These are phyloP conservation scores for Tinea trinotella DNA, from an alignment of 2,888 invertebrate species.

Conservation along the genomic window DNA sequence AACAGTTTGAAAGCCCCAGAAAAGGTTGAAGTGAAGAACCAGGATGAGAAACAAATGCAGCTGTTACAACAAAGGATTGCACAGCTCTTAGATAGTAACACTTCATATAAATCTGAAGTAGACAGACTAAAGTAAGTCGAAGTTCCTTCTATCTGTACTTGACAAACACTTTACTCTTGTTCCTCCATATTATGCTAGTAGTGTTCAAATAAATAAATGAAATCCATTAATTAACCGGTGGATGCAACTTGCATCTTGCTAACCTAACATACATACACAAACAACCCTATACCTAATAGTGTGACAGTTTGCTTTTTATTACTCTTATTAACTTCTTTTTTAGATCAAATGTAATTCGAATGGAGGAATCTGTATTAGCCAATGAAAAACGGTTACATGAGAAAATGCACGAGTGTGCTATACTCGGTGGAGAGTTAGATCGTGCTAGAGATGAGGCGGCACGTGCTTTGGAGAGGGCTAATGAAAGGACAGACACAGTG, in stretches of 20 bases:
- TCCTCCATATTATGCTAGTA: too few relatives aligned
- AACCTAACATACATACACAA: too few relatives aligned
- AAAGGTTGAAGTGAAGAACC: conserved; percentile 37
- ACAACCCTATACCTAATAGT: too few relatives aligned
- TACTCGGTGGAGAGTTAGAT: conserved; percentile 76
- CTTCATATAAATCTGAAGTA: conserved; percentile 53
- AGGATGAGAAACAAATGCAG: conserved; percentile 61
- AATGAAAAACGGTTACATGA: conserved; percentile 76
- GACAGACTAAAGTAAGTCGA: conserved; percentile 55
- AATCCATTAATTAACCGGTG: too few relatives aligned
- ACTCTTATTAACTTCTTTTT: too few relatives aligned
- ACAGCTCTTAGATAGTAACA: conserved; percentile 65
- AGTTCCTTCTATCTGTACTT: too few relatives aligned
- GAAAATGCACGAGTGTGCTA: conserved; percentile 78
- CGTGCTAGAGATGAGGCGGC: conserved; percentile 78
- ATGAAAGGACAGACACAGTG: conserved; percentile 77
- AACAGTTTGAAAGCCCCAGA: conserved; percentile 44
- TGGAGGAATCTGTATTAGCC: conserved; percentile 72
- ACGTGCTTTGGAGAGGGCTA: conserved; percentile 75
- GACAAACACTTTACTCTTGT: too few relatives aligned
- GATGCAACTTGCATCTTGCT: too few relatives aligned
- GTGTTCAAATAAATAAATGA: too few relatives aligned
- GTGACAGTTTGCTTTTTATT: too few relatives aligned
- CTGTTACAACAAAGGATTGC: conserved; percentile 55
- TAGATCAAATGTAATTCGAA: conserved; percentile 59